These are phyloP conservation scores for Rhynchotus rufescens DNA, from an alignment of 2,797 vertebrate genomes.

Conservation along the genomic window DNA sequence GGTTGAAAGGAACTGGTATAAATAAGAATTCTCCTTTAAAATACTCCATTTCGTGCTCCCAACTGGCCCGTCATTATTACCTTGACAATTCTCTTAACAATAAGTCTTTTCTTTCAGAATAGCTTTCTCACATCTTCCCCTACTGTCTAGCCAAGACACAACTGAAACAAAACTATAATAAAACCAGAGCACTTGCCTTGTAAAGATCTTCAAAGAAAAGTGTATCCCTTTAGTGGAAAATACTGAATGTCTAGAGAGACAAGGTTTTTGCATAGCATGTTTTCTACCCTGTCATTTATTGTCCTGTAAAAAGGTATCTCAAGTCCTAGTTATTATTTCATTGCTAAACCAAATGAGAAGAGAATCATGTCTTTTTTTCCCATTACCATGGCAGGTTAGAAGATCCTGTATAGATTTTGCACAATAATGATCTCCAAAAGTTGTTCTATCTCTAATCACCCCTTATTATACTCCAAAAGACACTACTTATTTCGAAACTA, in stretches of 20 bases:
- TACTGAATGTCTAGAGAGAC: not conserved
- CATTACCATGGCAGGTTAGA: not conserved
- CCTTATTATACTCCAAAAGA: not conserved
- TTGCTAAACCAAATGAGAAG: not conserved
- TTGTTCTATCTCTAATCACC: not conserved
- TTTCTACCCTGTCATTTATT: not conserved
- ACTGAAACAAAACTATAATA: not conserved
- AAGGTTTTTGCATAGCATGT: not conserved
- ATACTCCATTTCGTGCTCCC: not conserved
- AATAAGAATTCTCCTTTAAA: not conserved
- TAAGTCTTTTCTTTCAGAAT: not conserved
- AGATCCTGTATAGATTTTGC: not conserved
- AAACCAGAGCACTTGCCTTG: not conserved
- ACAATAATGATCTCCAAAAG: not conserved
- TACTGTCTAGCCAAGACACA: not conserved
- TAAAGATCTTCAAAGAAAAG: not conserved
- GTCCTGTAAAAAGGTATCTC: not conserved
- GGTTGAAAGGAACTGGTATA: not conserved
- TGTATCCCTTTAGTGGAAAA: not conserved
- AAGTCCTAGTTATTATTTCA: not conserved
- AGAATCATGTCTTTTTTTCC: not conserved
- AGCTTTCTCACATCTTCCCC: not conserved
- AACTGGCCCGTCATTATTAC: not conserved
- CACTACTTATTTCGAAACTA: not conserved
- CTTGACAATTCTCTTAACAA: not conserved